Conservation (phyloP, 2,797 vertebrate species). For the Lepus oiostolus region DNA sequence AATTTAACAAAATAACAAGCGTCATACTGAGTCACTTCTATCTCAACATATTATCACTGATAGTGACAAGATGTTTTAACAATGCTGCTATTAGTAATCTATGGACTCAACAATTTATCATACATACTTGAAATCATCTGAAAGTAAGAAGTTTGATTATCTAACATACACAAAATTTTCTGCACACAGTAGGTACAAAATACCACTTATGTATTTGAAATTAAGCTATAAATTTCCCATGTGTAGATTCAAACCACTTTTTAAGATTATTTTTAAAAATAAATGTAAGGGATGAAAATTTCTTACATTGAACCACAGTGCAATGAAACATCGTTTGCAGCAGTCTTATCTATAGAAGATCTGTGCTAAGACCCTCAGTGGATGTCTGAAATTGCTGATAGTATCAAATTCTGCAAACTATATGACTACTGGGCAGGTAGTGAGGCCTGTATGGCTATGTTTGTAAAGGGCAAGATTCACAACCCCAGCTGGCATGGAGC, state of each 20-base stretch:
- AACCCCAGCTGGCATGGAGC: too few relatives aligned
- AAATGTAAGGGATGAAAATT: neutral
- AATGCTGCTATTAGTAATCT: neutral
- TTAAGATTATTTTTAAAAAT: conserved; percentile 16
- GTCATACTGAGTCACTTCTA: neutral
- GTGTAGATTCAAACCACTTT: conserved; percentile 11
- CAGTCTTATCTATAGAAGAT: neutral
- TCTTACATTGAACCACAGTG: neutral
- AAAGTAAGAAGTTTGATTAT: conserved; percentile 10
- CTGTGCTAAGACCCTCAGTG: too few relatives aligned
- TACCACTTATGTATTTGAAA: neutral
- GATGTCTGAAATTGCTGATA: neutral
- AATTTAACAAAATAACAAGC: neutral
- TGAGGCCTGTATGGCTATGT: too few relatives aligned
- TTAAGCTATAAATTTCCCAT: conserved; percentile 50
- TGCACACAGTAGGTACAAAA: neutral
- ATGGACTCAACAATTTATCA: neutral
- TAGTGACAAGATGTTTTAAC: neutral
- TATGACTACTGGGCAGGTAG: too few relatives aligned
- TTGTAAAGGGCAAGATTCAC: too few relatives aligned
- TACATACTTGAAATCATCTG: neutral
- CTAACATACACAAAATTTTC: conserved; percentile 25
- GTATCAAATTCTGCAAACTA: neutral
- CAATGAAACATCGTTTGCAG: neutral
- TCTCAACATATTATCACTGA: neutral